These are phyloP conservation scores for Zaprionus kolodkinae DNA, from an alignment of 1,140 invertebrate species.

Conservation along the genomic window DNA sequence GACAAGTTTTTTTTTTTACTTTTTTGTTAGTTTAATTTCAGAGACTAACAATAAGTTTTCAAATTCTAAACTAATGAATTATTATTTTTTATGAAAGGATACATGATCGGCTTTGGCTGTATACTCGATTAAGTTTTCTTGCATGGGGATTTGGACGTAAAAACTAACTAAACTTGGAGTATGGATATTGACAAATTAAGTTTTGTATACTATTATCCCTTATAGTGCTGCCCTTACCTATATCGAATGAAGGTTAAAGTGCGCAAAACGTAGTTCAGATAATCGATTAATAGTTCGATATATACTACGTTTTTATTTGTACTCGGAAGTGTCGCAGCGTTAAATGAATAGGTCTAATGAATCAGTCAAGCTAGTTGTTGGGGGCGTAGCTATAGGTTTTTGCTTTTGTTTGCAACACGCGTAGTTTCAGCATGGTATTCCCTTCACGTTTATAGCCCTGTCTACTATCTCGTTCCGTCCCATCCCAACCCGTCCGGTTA, in stretches of 20 bases:
- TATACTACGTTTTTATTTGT: constrained; percentile 6
- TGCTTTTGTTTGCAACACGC: constrained; percentile 28
- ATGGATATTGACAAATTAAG: no score
- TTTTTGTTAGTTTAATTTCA: no score
- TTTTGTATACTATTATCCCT: no score
- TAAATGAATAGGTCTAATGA: constrained; percentile 48
- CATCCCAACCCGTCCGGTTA: not conserved
- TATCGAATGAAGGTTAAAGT: constrained; percentile 57
- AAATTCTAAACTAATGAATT: no score
- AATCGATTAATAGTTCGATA: constrained; percentile 32
- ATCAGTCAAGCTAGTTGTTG: constrained; percentile 37
- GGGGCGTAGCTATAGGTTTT: constrained; percentile 10
- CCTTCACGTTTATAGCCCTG: constrained; percentile 1
- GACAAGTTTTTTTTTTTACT: no score
- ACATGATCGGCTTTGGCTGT: no score
- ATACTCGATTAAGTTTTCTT: no score
- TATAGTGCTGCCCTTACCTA: constrained; percentile 12
- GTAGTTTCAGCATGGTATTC: constrained; percentile 14
- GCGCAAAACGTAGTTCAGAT: constrained; percentile 21
- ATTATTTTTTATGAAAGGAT: no score
- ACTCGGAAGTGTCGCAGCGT: constrained; percentile 62
- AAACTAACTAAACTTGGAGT: no score
- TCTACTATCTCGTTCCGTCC: not conserved
- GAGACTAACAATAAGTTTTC: no score
- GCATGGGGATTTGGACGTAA: no score